phyloP scores from a whole-genome alignment of 2,113 vertebrate genomes.

The Indri indri region DNA sequence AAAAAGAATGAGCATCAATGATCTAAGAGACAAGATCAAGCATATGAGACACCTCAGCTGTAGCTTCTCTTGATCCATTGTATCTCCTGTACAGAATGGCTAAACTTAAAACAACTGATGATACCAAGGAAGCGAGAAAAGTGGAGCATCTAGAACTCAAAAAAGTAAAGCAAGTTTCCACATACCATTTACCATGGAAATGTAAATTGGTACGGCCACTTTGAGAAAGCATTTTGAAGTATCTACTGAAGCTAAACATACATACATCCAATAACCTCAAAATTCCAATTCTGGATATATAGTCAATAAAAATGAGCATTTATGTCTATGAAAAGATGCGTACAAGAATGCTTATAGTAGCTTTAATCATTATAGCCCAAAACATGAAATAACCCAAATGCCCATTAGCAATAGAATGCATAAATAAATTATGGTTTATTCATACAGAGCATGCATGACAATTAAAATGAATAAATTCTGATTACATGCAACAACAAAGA shows the following conservation, averaged over 20 bases:
- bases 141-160: not conserved
- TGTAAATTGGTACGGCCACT: not conserved
- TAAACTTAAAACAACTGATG: not conserved
- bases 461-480: not conserved
- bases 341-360: not conserved
- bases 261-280: not conserved
- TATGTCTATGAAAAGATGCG: not conserved
- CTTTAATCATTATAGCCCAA: not conserved
- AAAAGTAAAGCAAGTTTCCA: not conserved
- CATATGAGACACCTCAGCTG: not conserved
- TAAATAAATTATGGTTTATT: not conserved
- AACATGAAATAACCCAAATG: not conserved
- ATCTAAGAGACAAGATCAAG: not conserved
- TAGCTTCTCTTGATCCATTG: not conserved
- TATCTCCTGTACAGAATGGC: not conserved
- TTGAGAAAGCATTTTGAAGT: not conserved
- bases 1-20: not conserved
- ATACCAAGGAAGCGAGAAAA: not conserved
- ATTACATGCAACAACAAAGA: not conserved
- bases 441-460: not conserved
- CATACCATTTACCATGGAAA: not conserved
- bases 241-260: not conserved
- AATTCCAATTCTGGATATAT: not conserved
- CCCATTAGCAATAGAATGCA: not conserved
- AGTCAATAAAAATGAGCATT: not conserved